A percentile compares a stretch with the other conserved stretches of the same genome.
phyloP scores from a whole-genome alignment of 1,140 invertebrate species.

The Lerema accius region DNA sequence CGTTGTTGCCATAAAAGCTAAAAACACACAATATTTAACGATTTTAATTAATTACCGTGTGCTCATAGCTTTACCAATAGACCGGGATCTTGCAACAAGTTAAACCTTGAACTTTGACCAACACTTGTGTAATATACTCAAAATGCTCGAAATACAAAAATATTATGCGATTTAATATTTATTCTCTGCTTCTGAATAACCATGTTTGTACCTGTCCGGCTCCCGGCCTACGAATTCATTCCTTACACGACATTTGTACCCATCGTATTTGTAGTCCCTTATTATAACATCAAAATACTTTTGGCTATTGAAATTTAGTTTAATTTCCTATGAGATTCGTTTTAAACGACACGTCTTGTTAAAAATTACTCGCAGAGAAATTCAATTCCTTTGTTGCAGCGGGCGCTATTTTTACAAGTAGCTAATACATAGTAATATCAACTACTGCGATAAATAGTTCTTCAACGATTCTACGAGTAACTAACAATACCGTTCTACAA shows the following conservation, averaged over 20 bases:
- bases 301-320: constrained; percentile 11
- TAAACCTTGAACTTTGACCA: neutral
- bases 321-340: neutral
- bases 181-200: neutral
- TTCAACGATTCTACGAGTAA: constrained; percentile 4
- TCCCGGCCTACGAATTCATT: constrained; percentile 7
- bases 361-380: constrained; percentile 7
- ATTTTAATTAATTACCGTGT: neutral
- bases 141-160: neutral
- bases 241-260: constrained; percentile 23
- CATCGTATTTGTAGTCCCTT: constrained; percentile 11
- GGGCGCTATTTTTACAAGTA: neutral
- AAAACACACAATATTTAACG: constrained; percentile 5
- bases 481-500: constrained; percentile 5
- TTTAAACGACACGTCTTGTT: neutral
- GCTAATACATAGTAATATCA: neutral
- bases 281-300: neutral
- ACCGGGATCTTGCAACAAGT: neutral
- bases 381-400: constrained; percentile 7
- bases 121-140: no score
- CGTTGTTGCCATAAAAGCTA: neutral
- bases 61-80: neutral
- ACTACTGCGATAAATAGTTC: neutral
- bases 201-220: no score
- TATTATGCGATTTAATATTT: neutral